Base-by-base conservation (phyloP, 2,113 vertebrate genomes). In the Alligator sinensis region DNA sequence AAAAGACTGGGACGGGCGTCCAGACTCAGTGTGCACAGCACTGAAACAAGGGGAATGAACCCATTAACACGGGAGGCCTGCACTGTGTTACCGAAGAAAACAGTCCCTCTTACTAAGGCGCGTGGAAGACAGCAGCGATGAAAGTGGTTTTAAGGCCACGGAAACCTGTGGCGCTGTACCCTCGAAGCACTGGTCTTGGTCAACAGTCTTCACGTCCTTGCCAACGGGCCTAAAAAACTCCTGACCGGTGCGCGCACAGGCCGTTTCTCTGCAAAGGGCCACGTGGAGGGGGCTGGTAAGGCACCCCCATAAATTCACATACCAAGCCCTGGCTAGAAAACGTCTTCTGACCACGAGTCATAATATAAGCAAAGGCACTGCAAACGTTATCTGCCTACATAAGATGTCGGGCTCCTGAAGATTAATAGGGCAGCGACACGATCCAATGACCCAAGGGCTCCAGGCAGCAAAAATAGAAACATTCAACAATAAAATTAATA, bases 301-400 rank as follows among this genome's bases (percentile, higher is more conserved):
- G 87, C 5, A 2, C 30, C 85, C 66, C 64, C 77, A 11, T 9
- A 89, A 95, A 92, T 83, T 70, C 88, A 92, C 83, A 59, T 22
- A 80, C 47, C 88, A 78, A 94, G 61, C 4, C 77, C 24, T 9
- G 1, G 24, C 18, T 6, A 94, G 93, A 93, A 92, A 95, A 92
- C 87, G 28, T 91, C n/a, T 66, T 93, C 55, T 76, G 91, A 88
- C 90, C 68, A 5, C 94, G 85, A 94, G 74, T 83, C 91, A 87
- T 78, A 92, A 86, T 89, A n/a, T 59, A 94, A 95, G 91, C 80
- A 87, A 96, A 94, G 86, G 12, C 72, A 74, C 47, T 70, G 83
- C 76, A 77, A 89, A 85, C 77, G 14, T 70, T 70, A 70, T 30
- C 66, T 8, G 34, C 62, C 91, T 92, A 84, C 91, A 63, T 91